A percentile compares a stretch with the other conserved stretches of the same genome.
phyloP scores from a whole-genome alignment of 2,888 invertebrate genomes.

The Parapristionchus giblindavisi region DNA sequence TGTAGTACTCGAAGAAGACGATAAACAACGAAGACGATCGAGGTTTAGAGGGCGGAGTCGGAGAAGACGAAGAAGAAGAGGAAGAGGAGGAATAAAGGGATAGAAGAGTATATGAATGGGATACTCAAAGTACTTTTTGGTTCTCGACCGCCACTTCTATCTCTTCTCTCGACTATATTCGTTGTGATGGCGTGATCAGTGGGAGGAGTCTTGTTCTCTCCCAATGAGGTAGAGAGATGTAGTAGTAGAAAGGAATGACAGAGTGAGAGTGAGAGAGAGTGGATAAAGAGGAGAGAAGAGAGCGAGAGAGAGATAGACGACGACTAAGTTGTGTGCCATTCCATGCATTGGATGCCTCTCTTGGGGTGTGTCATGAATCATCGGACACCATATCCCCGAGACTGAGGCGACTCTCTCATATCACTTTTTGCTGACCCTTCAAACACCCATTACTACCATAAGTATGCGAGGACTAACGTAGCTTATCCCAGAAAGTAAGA shows the following conservation, averaged over 20 bases:
- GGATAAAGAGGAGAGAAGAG: not conserved
- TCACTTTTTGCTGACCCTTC: too few species aligned
- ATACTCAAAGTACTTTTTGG: not conserved
- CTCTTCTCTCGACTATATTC: not conserved
- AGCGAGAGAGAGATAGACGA: conserved; percentile 17
- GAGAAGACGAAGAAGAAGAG: not conserved
- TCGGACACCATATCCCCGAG: too few species aligned
- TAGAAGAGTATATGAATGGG: not conserved
- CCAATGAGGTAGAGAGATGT: too few species aligned
- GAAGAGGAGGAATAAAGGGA: not conserved
- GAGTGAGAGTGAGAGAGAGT: not conserved
- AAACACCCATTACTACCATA: too few species aligned
- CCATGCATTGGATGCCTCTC: not conserved
- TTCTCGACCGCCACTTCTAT: not conserved
- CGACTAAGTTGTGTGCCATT: not conserved
- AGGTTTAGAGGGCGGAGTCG: not conserved
- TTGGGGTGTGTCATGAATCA: too few species aligned
- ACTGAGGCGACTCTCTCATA: too few species aligned
- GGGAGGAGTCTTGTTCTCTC: too few species aligned
- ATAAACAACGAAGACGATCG: conserved; percentile 12
- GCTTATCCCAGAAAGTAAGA: too few species aligned
- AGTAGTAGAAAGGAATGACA: too few species aligned
- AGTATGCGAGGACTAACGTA: too few species aligned
- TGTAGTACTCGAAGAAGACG: not conserved
- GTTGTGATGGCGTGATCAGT: too few species aligned